phyloP scores from a whole-genome alignment of 2,113 vertebrate species.

The Perognathus longimembris region DNA sequence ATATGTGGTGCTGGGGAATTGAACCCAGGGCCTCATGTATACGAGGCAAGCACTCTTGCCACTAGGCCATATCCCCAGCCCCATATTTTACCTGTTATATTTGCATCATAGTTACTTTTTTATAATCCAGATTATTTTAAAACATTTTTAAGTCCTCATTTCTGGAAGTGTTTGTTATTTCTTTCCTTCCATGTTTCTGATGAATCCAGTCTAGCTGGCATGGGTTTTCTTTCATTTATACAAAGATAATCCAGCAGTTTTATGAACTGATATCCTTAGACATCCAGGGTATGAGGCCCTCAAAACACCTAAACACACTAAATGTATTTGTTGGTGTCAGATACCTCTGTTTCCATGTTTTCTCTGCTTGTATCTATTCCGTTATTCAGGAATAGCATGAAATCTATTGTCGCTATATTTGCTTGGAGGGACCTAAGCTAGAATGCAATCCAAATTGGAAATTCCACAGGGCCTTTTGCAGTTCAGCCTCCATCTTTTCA shows the following conservation, averaged over 20 bases:
- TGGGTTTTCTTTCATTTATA: slow-evolving; percentile 18
- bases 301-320: background rate
- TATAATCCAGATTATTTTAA: background rate
- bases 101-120: background rate
- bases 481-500: background rate
- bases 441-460: background rate
- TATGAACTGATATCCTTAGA: background rate
- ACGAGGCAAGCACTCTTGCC: too few relatives aligned
- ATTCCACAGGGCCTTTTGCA: background rate
- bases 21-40: too few relatives aligned
- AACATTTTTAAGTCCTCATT: background rate
- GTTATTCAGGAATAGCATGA: background rate
- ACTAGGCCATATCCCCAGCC: too few relatives aligned
- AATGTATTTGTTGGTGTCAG: background rate
- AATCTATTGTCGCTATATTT: background rate
- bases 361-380: background rate
- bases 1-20: too few relatives aligned
- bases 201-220: background rate
- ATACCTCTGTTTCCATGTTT: background rate
- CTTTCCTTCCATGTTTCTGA: slow-evolving; percentile 14
- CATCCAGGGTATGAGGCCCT: background rate
- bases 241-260: background rate
- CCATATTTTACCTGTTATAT: background rate
- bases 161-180: background rate
- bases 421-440: background rate